A percentile compares a stretch with the other conserved stretches of the same genome.
Evolutionary conservation across 2,797 vertebrate genomes (phyloP).

Genomic region (Aulostomus chinensis): DNA sequence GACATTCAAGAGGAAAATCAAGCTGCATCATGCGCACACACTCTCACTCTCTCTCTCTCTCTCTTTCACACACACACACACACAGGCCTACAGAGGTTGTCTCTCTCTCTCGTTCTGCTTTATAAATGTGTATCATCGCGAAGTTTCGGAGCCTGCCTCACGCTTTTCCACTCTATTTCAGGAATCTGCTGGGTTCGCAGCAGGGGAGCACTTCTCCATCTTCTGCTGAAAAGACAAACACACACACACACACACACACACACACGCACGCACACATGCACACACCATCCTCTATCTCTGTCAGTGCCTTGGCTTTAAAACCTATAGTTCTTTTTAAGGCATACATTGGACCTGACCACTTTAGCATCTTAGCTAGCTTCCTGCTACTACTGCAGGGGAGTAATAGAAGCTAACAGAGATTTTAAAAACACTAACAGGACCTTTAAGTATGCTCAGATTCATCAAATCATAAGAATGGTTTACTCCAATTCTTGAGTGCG

Average conservation of each 20-base stretch:
- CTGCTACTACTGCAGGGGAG: conserved; percentile 13
- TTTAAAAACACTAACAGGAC: conserved; percentile 15
- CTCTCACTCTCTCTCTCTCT: not conserved
- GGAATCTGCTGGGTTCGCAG: conserved; percentile 55
- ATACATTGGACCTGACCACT: conserved; percentile 56
- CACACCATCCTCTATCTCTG: conserved; percentile 14
- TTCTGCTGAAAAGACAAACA: conserved; percentile 29
- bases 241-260: conserved; percentile 13
- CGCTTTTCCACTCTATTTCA: conserved; percentile 46
- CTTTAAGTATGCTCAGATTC: conserved; percentile 5
- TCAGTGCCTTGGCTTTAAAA: conserved; percentile 46
- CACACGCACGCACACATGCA: not conserved
- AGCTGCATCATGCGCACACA: conserved; percentile 18
- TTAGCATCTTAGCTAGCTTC: conserved; percentile 56
- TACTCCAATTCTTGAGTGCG: not conserved
- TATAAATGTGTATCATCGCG: conserved; percentile 40
- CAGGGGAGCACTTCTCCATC: conserved; percentile 43
- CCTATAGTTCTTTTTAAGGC: conserved; percentile 56
- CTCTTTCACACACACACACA: conserved; percentile 12
- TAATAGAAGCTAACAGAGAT: conserved; percentile 16
- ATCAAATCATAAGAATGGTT: conserved; percentile 6
- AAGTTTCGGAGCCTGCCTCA: conserved; percentile 41
- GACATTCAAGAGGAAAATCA: conserved; percentile 23
- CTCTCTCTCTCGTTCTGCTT: conserved; percentile 22
- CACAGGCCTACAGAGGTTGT: not conserved